Conservation (phyloP, 1,140 invertebrate species). For the Teleogryllus occipitalis region DNA sequence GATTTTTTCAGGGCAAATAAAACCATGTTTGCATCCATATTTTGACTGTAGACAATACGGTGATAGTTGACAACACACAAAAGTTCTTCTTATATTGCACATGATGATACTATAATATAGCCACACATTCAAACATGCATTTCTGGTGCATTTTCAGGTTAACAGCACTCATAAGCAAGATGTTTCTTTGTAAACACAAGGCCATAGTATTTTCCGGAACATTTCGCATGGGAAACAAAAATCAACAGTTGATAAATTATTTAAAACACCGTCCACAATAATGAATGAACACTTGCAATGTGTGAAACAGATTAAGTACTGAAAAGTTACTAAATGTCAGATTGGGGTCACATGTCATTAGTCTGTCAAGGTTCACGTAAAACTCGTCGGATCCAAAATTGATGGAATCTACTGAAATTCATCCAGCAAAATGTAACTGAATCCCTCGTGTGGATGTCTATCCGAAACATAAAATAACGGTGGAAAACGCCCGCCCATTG, state of each 20-base stretch:
- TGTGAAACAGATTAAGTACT: neutral
- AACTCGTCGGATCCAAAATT: neutral
- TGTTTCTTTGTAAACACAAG: neutral
- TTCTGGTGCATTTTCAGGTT: neutral
- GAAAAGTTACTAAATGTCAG: constrained; percentile 42
- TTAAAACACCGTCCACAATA: neutral
- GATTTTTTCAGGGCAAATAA: too few relatives aligned
- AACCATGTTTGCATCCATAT: too few relatives aligned
- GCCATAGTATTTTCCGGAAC: neutral
- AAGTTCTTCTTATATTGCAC: neutral
- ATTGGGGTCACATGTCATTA: constrained; percentile 52
- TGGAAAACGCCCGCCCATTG: neutral
- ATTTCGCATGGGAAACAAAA: neutral
- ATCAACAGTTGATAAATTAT: neutral
- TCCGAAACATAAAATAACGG: neutral
- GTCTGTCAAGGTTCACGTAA: neutral
- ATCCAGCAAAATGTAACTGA: neutral
- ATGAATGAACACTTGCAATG: too few relatives aligned
- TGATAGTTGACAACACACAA: too few relatives aligned
- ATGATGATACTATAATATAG: neutral
- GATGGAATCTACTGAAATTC: neutral
- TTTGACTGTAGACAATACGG: too few relatives aligned
- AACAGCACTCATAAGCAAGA: neutral
- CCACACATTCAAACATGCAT: neutral
- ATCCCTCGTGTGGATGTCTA: neutral